Base-by-base conservation (phyloP, 1,140 invertebrate genomes). In the Musca vetustissima region DNA sequence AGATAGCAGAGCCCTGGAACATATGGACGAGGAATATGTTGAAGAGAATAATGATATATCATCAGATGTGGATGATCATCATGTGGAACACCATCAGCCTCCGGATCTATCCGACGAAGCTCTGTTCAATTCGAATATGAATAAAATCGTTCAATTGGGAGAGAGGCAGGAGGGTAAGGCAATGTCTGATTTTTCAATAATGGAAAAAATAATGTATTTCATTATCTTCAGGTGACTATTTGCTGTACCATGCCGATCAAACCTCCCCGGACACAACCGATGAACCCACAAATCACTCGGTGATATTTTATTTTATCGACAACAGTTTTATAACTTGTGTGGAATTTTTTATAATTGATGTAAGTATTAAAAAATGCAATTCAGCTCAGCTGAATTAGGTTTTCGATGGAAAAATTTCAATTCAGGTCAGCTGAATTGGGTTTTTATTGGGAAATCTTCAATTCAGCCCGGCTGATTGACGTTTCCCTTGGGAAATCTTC, bases 271-370 rank as follows among this genome's bases (percentile, higher is more conserved):
- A 36, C 57, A n/a, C 28, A 6, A 25, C 32, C 14, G 1, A 57
- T 24, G 17, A 28, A 11, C 47, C 68, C 4, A 53, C 43, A 13
- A 77, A 74, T 25, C 75, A 73, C 14, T 69, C 73, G 0, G 66
- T 79, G 2, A 43, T 28, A 6, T 81, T 81, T 57, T 79, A 80
- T 61, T 81, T 73, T 32, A 74, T 81, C 0, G 79, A 81, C 57
- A 79, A 67, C 22, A 48, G 67, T 32, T 76, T 65, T 24, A 78
- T 81, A 65, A 81, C 79, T 24, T 81, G 76, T 24, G 69, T 81
- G 7, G 72, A 77, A 50, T 81, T 81, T 65, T 69, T 72, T 0
- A 52, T 80, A 32, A 73, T 74, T n/a, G 71, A 78, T 70, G 78
- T 80, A 64, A 80, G 78, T 77, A 64, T 57, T 28, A 13, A 13